Base-by-base conservation (phyloP, 2,888 invertebrate species). In the Cephus pygmeus region DNA sequence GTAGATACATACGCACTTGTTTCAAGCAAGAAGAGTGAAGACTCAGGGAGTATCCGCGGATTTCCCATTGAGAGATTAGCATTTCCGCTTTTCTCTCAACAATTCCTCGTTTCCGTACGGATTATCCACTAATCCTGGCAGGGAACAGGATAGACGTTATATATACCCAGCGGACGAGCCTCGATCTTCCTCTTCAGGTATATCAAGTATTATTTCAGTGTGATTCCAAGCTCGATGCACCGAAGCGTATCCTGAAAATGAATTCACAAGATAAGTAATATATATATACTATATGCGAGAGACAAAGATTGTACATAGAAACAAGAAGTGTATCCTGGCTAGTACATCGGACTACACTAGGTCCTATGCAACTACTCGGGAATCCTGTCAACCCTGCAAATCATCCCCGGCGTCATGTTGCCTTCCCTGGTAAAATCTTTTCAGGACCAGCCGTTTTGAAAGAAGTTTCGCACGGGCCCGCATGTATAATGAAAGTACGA, bases 51-150 rank as follows among this genome's bases (percentile, higher is more conserved):
- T 85, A 87, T 87, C 85, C 84, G 79, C 85, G 87, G 85, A 88
- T 89, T 87, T 89, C 88, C 87, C 90, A 91, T 91, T 90, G 89
- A 88, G 90, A 90, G 91, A 91, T 91, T 91, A 91, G 90, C 88
- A 89, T 90, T 91, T 90, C 88, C 86, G 89, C 90, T 90, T 89
- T 90, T 89, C 90, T 90, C 90, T 89, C 89, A 89, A 89, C 89
- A 89, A 88, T 90, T 85, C 85, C 88, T 87, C 90, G 88, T 90
- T 90, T 87, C 88, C 87, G 85, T 87, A 86, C 87, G 89, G 90
- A 90, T 91, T 90, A 91, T 89, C 88, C 88, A 89, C 88, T 91
- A 90, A 91, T 90, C 90, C 89, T 85, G 84, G 85, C 85, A 83
- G 83, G 85, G 83, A 87, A 84, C 83, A 83, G 83, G 78, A 73